phyloP scores from a whole-genome alignment of 2,888 invertebrate genomes.

The Cerceris ruficornis region DNA sequence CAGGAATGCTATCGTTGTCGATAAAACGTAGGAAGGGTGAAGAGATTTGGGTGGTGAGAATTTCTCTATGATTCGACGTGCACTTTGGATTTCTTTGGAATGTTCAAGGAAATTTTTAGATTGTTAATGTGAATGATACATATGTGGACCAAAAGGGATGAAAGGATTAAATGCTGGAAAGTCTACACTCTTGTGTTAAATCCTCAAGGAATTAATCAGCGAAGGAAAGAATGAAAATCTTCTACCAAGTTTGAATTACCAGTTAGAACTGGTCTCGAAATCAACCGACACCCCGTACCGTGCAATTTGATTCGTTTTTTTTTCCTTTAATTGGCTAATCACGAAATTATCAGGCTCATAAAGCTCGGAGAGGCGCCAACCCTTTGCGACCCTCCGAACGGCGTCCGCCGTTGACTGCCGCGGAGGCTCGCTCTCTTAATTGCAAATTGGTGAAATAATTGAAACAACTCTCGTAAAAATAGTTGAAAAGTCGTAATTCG shows the following conservation, averaged over 20 bases:
- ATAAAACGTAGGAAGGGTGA: slow-evolving; percentile 24
- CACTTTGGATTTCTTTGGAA: no score
- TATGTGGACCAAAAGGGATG: no score
- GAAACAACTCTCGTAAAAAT: slow-evolving; percentile 82
- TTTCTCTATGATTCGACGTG: no score
- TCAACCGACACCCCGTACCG: slow-evolving; percentile 15
- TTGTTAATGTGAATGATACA: no score
- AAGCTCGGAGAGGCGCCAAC: slow-evolving; percentile 70
- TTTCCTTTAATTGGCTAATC: slow-evolving; percentile 74
- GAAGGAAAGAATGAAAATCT: slow-evolving; percentile 1
- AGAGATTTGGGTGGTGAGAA: not conserved
- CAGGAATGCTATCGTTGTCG: slow-evolving; percentile 25
- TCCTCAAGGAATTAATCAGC: not conserved
- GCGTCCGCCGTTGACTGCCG: slow-evolving; percentile 59
- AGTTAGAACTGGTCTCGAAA: slow-evolving; percentile 16
- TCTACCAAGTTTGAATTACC: slow-evolving; percentile 6
- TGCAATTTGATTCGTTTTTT: slow-evolving; percentile 56
- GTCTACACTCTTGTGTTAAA: no score
- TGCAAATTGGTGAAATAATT: slow-evolving; percentile 82
- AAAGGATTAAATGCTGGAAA: no score
- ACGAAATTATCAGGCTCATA: slow-evolving; percentile 75
- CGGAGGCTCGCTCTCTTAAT: slow-evolving; percentile 77
- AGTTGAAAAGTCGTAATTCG: slow-evolving; percentile 81
- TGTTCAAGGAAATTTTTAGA: no score
- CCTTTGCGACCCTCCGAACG: slow-evolving; percentile 62